A percentile compares a stretch with the other conserved stretches of the same genome.
These are phyloP conservation scores for Miltochrista miniata DNA, from an alignment of 2,888 invertebrate genomes.

Conservation along the genomic window DNA sequence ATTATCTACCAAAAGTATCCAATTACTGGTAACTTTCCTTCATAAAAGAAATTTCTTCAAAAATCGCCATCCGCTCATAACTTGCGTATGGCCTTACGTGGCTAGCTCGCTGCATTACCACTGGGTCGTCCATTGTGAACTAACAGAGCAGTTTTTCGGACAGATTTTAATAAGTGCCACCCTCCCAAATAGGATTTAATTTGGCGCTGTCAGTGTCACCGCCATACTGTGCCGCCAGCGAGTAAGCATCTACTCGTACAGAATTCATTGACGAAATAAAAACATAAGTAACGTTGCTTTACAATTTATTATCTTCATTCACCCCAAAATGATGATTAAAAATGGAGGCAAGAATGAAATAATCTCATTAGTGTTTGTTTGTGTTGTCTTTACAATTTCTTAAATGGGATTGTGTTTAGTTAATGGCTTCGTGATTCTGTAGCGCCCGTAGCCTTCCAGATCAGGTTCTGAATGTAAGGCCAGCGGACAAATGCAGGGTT, in stretches of 20 bases:
- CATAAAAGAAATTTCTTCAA: too few species aligned
- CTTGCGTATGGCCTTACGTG: constrained; percentile 2
- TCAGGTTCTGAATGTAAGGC: too few species aligned
- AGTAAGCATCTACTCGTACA: constrained; percentile 30
- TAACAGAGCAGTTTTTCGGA: constrained; percentile 70
- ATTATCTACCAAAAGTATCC: too few species aligned
- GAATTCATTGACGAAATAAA: constrained; percentile 39
- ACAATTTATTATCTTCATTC: constrained; percentile 29
- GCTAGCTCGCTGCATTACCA: constrained; percentile 7
- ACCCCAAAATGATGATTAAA: constrained; percentile 14
- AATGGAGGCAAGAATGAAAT: constrained; percentile 6
- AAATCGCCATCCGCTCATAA: neutral
- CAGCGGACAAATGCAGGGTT: too few species aligned
- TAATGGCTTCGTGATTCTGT: too few species aligned
- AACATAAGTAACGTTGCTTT: constrained; percentile 31
- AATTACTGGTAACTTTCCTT: too few species aligned
- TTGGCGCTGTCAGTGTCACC: constrained; percentile 70
- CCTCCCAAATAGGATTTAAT: constrained; percentile 67
- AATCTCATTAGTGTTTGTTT: constrained; percentile 1
- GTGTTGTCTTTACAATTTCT: neutral
- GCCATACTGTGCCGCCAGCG: too few species aligned
- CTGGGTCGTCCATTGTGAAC: constrained; percentile 62
- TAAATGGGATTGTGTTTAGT: neutral
- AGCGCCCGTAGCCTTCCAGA: too few species aligned
- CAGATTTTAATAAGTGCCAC: constrained; percentile 70